A percentile compares a stretch with the other conserved stretches of the same genome.
These are phyloP conservation scores for Elysia crispata DNA, from an alignment of 2,888 invertebrate species.

Conservation along the genomic window DNA sequence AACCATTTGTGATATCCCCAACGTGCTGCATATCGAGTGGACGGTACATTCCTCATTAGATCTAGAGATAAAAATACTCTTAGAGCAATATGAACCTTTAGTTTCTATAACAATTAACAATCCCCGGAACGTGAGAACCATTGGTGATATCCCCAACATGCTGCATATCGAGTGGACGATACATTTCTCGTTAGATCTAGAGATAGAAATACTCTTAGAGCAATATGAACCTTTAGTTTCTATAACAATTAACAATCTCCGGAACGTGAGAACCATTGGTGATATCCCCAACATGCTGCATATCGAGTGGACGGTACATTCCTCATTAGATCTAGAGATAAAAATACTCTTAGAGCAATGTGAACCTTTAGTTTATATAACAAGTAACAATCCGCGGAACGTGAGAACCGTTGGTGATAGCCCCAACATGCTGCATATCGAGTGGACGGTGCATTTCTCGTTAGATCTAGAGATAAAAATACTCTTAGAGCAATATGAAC, in stretches of 20 bases:
- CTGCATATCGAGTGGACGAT: constrained; percentile 76
- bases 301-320: constrained; percentile 76
- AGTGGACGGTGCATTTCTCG: constrained; percentile 77
- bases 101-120: constrained; percentile 62
- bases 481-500: too few relatives aligned
- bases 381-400: constrained; percentile 70
- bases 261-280: constrained; percentile 73
- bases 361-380: too few relatives aligned
- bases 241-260: constrained; percentile 66
- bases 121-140: constrained; percentile 73
- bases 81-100: too few relatives aligned
- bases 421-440: constrained; percentile 68
- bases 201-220: too few relatives aligned
- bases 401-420: constrained; percentile 72
- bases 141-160: constrained; percentile 68
- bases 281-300: constrained; percentile 67
- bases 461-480: too few relatives aligned
- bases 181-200: too few relatives aligned
- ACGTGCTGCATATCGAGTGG: constrained; percentile 74
- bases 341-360: too few relatives aligned
- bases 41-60: too few relatives aligned
- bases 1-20: constrained; percentile 69
- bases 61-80: too few relatives aligned
- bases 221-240: too few relatives aligned
- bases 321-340: too few relatives aligned